Evolutionary conservation across 2,888 invertebrate genomes (phyloP).

Genomic region (Cerceris rybyensis): DNA sequence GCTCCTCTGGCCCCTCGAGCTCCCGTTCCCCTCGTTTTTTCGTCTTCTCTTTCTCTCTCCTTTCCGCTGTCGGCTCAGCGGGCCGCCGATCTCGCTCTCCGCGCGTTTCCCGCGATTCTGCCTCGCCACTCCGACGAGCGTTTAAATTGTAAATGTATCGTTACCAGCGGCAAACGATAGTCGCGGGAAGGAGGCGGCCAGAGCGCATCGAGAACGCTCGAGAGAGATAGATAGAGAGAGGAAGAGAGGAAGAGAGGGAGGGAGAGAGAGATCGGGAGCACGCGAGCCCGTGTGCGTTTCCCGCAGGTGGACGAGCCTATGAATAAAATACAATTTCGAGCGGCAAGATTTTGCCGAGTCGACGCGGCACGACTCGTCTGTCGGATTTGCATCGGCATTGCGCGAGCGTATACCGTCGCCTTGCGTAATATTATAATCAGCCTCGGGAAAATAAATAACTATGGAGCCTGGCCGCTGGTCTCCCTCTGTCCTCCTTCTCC

Average conservation of each 20-base stretch:
- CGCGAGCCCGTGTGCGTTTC: conserved; percentile 9
- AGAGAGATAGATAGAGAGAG: not conserved
- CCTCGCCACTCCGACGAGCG: conserved; percentile 15
- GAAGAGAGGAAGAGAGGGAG: not conserved
- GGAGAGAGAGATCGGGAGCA: conserved; percentile 15
- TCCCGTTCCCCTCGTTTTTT: conserved; percentile 5
- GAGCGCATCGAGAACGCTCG: not conserved
- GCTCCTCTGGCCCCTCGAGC: not conserved
- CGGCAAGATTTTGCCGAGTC: conserved; percentile 61
- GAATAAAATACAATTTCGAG: conserved; percentile 67
- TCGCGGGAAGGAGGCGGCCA: conserved; percentile 3
- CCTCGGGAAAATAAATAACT: conserved; percentile 74
- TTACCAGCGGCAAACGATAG: conserved; percentile 51
- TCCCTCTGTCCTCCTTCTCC: not conserved
- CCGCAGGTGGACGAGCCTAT: conserved; percentile 55
- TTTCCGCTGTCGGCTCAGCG: not conserved
- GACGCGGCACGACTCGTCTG: conserved; percentile 52
- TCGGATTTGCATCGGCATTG: conserved; percentile 69
- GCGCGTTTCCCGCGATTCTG: conserved; percentile 15
- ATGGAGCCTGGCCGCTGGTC: conserved; percentile 55
- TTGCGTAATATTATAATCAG: conserved; percentile 78
- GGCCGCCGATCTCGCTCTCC: not conserved
- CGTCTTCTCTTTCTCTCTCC: not conserved
- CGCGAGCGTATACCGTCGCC: conserved; percentile 45
- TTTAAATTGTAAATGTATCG: conserved; percentile 61